A percentile compares a stretch with the other conserved stretches of the same genome.
phyloP scores from a whole-genome alignment of 2,888 invertebrate species.

The Acleris cristana region DNA sequence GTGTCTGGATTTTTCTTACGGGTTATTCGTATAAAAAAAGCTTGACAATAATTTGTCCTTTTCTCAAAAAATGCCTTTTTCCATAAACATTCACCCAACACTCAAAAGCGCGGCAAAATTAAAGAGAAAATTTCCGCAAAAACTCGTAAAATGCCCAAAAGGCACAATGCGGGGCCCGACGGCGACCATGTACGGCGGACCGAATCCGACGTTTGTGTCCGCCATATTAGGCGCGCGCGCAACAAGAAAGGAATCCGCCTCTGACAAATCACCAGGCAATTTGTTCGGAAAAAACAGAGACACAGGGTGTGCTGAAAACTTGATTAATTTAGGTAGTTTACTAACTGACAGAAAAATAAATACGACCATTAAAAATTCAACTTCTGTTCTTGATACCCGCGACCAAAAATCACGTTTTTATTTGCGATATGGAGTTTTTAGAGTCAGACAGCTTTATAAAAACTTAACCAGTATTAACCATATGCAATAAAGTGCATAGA shows the following conservation, averaged over 20 bases:
- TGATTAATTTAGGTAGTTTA: conserved; percentile 14
- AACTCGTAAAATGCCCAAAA: conserved; percentile 31
- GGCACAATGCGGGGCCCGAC: conserved; percentile 59
- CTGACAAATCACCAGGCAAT: conserved; percentile 80
- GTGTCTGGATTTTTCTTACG: too few relatives aligned
- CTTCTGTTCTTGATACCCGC: too few relatives aligned
- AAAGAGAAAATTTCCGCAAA: conserved; percentile 25
- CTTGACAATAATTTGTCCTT: too few relatives aligned
- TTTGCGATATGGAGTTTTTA: too few relatives aligned
- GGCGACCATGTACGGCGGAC: conserved; percentile 60
- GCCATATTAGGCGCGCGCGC: conserved; percentile 71
- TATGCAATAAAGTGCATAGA: conserved; percentile 25
- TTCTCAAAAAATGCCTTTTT: not conserved
- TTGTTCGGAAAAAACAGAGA: conserved; percentile 58
- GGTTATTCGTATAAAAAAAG: too few relatives aligned
- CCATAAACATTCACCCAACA: not conserved
- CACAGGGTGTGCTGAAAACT: conserved; percentile 44
- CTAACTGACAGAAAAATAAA: too few relatives aligned
- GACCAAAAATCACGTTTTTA: too few relatives aligned
- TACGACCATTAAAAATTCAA: too few relatives aligned
- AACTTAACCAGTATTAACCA: not conserved
- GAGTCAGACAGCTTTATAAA: too few relatives aligned
- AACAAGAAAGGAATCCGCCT: conserved; percentile 69
- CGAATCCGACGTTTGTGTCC: conserved; percentile 55
- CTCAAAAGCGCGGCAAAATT: conserved; percentile 32